Percentiles rank a stretch among this genome's conserved stretches.
phyloP scores from a whole-genome alignment of 53 echinoderm and acorn worm species.

The Apostichopus leukothele region DNA sequence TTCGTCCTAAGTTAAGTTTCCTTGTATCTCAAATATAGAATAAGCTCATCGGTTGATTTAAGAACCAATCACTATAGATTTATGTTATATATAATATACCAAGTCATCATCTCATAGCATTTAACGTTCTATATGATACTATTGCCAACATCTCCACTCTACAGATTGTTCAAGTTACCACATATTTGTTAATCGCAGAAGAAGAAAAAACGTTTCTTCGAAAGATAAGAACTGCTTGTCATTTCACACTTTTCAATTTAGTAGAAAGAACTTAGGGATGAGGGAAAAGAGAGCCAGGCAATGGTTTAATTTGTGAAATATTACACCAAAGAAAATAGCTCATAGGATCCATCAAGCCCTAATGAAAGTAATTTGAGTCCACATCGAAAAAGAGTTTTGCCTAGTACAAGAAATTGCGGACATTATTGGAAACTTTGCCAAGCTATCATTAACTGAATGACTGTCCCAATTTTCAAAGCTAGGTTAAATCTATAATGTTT shows the following conservation, averaged over 20 bases:
- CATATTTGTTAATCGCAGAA: background rate
- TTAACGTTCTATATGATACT: too few relatives aligned
- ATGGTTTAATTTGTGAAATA: conserved; percentile 45
- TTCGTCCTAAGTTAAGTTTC: too few relatives aligned
- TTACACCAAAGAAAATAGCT: conserved; percentile 39
- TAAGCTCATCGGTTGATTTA: too few relatives aligned
- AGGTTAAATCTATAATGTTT: too few relatives aligned
- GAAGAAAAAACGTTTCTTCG: background rate
- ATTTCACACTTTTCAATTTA: conserved; percentile 32
- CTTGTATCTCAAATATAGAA: too few relatives aligned
- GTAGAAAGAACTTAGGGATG: background rate
- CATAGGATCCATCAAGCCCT: conserved; percentile 23
- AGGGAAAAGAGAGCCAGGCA: conserved; percentile 11
- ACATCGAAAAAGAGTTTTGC: conserved; percentile 11
- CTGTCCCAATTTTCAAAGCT: background rate
- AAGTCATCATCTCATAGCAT: too few relatives aligned
- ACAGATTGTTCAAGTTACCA: background rate
- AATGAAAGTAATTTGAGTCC: conserved; percentile 38
- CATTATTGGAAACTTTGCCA: conserved; percentile 1
- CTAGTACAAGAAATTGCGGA: conserved; percentile 1
- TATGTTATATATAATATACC: too few relatives aligned
- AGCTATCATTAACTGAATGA: background rate
- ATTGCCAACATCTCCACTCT: too few relatives aligned
- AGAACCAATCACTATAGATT: too few relatives aligned
- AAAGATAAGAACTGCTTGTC: conserved; percentile 7